Percentiles rank a stretch among this genome's conserved stretches.
phyloP scores from a whole-genome alignment of 1,140 invertebrate genomes.

The Oryctes rhinoceros region DNA sequence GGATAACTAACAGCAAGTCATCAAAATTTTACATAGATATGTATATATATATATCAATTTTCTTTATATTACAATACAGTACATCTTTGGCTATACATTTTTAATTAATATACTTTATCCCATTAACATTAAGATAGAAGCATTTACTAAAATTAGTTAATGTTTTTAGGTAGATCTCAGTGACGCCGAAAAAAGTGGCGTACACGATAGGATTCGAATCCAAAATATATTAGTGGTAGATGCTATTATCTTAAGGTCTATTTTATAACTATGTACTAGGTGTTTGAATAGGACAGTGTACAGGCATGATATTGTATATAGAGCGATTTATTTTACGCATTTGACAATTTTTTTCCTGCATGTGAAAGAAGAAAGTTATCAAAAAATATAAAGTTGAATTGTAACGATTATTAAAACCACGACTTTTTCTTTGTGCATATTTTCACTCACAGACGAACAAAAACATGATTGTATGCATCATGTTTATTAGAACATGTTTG shows the following conservation, averaged over 20 bases:
- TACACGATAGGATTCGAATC: too few relatives aligned
- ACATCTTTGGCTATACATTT: conserved; percentile 16
- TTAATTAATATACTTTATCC: neutral
- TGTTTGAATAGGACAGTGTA: neutral
- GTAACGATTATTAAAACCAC: too few relatives aligned
- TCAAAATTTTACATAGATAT: conserved; percentile 11
- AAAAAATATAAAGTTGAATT: neutral
- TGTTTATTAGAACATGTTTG: too few relatives aligned
- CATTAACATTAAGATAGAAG: neutral
- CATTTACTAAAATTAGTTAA: neutral
- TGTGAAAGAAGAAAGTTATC: neutral
- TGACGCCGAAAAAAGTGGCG: too few relatives aligned
- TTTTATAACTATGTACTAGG: neutral
- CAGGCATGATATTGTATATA: neutral
- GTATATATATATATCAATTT: neutral
- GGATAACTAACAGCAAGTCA: conserved; percentile 28
- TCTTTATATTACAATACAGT: conserved; percentile 12
- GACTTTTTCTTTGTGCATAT: too few relatives aligned
- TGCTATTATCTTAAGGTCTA: conserved; percentile 7
- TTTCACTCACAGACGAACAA: too few relatives aligned
- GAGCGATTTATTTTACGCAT: neutral
- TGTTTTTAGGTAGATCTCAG: too few relatives aligned
- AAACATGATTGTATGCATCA: too few relatives aligned
- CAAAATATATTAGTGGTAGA: neutral
- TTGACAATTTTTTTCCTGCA: neutral